These are phyloP conservation scores for Leptinotarsa peninsularis DNA, from an alignment of 2,888 invertebrate genomes.

Conservation along the genomic window DNA sequence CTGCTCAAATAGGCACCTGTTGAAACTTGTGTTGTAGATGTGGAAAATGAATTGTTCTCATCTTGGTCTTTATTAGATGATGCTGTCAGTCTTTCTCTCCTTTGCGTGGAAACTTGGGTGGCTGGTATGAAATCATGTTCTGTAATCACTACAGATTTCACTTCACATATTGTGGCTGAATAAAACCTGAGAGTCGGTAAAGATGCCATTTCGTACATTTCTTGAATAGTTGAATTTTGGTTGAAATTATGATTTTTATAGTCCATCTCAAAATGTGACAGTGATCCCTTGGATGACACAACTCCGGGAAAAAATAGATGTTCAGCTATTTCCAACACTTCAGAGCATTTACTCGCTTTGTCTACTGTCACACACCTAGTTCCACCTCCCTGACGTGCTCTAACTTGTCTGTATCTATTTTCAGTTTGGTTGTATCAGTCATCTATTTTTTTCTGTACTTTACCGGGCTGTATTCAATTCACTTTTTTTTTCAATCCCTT, in stretches of 20 bases:
- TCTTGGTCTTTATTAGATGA: neutral
- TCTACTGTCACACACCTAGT: constrained; percentile 20
- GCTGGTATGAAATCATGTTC: neutral
- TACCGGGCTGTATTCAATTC: neutral
- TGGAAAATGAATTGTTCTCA: neutral
- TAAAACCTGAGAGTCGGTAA: constrained; percentile 25
- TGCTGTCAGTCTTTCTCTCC: neutral
- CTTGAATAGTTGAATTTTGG: constrained; percentile 22
- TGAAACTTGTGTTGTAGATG: neutral
- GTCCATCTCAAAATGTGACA: constrained; percentile 14
- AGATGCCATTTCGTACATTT: constrained; percentile 27
- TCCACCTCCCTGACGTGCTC: constrained; percentile 20
- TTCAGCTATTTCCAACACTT: constrained; percentile 22
- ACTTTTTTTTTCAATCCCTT: too few species aligned
- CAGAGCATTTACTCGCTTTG: neutral
- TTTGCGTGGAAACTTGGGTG: neutral
- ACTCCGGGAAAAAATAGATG: constrained; percentile 24
- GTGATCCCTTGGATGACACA: constrained; percentile 23
- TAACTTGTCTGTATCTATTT: constrained; percentile 20
- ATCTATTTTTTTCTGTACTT: too few species aligned
- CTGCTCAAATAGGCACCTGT: neutral
- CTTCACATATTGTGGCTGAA: neutral
- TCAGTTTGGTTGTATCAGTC: neutral
- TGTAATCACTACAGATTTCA: neutral
- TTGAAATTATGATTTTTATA: constrained; percentile 27